phyloP scores from a whole-genome alignment of 1,140 invertebrate species.

The Lordiphosa stackelbergi region DNA sequence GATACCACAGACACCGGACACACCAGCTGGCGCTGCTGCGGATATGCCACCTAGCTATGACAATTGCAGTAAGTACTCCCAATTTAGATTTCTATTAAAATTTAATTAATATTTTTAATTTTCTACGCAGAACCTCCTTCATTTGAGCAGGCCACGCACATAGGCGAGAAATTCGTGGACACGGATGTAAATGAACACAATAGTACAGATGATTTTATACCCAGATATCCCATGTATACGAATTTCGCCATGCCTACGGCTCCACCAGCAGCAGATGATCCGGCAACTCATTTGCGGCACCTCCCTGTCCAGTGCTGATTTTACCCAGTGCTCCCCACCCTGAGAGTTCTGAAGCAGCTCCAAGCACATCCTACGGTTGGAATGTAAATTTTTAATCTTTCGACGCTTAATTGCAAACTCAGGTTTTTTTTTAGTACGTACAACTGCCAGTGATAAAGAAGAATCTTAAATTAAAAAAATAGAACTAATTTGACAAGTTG shows the following conservation, averaged over 20 bases:
- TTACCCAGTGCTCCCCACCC: conserved; percentile 24
- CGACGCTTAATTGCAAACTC: background rate
- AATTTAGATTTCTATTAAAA: background rate
- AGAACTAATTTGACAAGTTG: too few relatives aligned
- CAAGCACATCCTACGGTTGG: conserved; percentile 26
- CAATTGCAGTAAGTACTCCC: conserved; percentile 44
- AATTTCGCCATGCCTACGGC: conserved; percentile 58
- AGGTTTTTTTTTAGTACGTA: background rate
- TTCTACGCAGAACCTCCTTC: conserved; percentile 51
- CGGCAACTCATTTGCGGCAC: background rate
- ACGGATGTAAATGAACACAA: conserved; percentile 56
- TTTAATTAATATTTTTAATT: background rate
- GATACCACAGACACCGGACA: conserved; percentile 63
- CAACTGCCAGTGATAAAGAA: conserved; percentile 1
- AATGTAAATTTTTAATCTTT: background rate
- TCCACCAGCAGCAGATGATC: conserved; percentile 16
- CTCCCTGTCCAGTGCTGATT: conserved; percentile 12
- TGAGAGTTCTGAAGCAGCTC: background rate
- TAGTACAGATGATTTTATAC: conserved; percentile 61
- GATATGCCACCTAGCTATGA: conserved; percentile 63
- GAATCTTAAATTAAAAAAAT: conserved; percentile 18
- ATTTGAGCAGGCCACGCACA: conserved; percentile 59
- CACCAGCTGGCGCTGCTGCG: conserved; percentile 43
- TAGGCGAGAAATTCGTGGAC: conserved; percentile 55
- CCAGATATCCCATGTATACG: conserved; percentile 68